Percentiles rank a stretch among this genome's conserved stretches.
Conservation (phyloP, 2,113 vertebrate species). For the Rattus rattus region DNA sequence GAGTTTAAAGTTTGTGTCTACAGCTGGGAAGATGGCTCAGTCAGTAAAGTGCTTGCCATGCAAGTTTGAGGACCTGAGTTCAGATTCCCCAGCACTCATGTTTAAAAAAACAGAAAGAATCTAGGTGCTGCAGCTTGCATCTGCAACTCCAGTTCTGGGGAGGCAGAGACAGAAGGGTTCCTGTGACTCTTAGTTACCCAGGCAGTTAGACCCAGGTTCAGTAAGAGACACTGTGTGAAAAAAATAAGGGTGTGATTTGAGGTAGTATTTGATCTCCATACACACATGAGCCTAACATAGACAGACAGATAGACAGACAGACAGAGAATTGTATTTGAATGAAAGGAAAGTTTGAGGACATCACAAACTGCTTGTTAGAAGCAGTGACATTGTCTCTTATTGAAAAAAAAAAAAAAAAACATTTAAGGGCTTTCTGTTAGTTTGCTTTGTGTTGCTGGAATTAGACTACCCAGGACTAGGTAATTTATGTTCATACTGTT, state of each 20-base stretch:
- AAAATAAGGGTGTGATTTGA: background rate
- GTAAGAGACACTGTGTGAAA: background rate
- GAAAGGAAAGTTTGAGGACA: conserved; percentile 43
- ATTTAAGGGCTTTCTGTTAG: background rate
- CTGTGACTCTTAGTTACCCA: background rate
- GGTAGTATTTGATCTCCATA: background rate
- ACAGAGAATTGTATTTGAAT: background rate
- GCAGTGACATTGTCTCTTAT: background rate
- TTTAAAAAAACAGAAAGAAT: background rate
- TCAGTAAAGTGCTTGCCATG: background rate
- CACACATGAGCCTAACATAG: background rate
- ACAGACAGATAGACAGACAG: background rate
- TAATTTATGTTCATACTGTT: background rate
- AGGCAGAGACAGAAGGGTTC: background rate
- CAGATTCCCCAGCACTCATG: background rate
- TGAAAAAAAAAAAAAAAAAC: conserved; percentile 23
- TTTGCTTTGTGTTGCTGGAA: background rate
- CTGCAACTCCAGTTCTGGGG: background rate
- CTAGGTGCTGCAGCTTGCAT: background rate
- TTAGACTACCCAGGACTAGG: background rate
- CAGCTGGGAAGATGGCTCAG: background rate
- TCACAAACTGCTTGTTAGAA: background rate
- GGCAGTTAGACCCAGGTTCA: background rate
- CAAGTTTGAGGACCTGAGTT: background rate
- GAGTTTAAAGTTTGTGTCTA: background rate